Conservation (phyloP, 1,140 invertebrate species). For the Drosophila fuyamai region DNA sequence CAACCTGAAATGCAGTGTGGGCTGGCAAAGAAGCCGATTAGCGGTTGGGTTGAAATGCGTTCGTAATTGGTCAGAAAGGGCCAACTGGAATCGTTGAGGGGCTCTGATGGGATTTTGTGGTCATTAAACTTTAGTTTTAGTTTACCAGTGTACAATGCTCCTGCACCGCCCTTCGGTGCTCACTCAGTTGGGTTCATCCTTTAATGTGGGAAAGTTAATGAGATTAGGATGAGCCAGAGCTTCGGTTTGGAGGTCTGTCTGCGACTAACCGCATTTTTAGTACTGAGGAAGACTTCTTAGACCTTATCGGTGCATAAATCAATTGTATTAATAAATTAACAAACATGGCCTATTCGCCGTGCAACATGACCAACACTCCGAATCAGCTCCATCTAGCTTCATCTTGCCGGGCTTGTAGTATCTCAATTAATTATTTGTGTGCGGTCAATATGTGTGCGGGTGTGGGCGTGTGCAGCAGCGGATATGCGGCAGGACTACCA, state of each 20-base stretch:
- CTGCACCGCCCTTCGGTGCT: constrained; percentile 3
- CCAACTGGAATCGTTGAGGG: constrained; percentile 33
- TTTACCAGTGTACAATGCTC: constrained; percentile 48
- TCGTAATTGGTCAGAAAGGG: constrained; percentile 69
- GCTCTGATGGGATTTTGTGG: constrained; percentile 56
- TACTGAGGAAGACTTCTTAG: constrained; percentile 38
- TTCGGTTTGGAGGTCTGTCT: constrained; percentile 25
- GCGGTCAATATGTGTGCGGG: constrained; percentile 58
- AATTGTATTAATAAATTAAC: constrained; percentile 81
- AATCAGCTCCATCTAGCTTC: constrained; percentile 6
- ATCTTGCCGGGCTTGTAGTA: constrained; percentile 52
- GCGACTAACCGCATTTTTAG: constrained; percentile 2
- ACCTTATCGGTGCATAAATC: constrained; percentile 70
- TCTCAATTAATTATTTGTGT: constrained; percentile 78
- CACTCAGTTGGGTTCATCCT: constrained; percentile 38
- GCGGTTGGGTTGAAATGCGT: constrained; percentile 71
- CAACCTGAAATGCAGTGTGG: constrained; percentile 62
- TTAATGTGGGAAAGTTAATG: constrained; percentile 56
- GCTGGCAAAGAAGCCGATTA: constrained; percentile 32
- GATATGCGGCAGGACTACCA: constrained; percentile 41
- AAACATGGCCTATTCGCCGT: constrained; percentile 20
- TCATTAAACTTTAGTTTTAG: constrained; percentile 61
- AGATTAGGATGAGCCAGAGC: constrained; percentile 39
- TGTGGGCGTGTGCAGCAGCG: constrained; percentile 31
- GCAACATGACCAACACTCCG: constrained; percentile 10